Evolutionary conservation across 2,797 vertebrate species (phyloP).

Genomic region (Rallus crepitans): DNA sequence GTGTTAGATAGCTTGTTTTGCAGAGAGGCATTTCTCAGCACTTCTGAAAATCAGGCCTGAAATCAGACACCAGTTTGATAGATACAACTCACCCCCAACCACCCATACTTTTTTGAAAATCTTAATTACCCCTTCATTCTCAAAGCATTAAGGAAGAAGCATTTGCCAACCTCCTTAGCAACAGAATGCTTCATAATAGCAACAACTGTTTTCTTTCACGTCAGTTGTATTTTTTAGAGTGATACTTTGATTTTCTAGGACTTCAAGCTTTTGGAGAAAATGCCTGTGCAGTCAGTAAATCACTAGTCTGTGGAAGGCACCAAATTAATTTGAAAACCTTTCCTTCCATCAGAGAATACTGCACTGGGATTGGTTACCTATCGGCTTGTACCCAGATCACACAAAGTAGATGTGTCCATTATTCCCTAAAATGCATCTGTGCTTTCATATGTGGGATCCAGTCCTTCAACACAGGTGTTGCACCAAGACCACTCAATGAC

Average conservation of each 20-base stretch:
- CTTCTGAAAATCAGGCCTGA: constrained; percentile 22
- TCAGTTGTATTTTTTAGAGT: not conserved
- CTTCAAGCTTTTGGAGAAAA: not conserved
- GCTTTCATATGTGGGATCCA: not conserved
- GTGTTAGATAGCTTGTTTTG: not conserved
- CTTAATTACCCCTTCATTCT: not conserved
- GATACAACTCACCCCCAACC: not conserved
- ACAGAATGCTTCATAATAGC: not conserved
- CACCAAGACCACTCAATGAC: not conserved
- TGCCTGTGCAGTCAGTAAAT: not conserved
- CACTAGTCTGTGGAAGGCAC: not conserved
- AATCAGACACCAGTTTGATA: not conserved
- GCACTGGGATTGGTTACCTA: not conserved
- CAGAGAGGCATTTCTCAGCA: not conserved
- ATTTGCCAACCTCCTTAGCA: not conserved
- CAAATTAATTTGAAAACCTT: not conserved
- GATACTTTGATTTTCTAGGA: not conserved
- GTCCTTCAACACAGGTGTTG: rapidly evolving
- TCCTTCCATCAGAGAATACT: not conserved
- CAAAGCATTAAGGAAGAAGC: not conserved
- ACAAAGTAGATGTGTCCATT: not conserved
- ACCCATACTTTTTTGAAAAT: not conserved
- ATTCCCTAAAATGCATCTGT: not conserved
- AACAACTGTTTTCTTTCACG: not conserved
- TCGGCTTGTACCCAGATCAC: not conserved